A percentile compares a stretch with the other conserved stretches of the same genome.
These are phyloP conservation scores for Calliphora vicina DNA, from an alignment of 1,140 invertebrate species.

Conservation along the genomic window DNA sequence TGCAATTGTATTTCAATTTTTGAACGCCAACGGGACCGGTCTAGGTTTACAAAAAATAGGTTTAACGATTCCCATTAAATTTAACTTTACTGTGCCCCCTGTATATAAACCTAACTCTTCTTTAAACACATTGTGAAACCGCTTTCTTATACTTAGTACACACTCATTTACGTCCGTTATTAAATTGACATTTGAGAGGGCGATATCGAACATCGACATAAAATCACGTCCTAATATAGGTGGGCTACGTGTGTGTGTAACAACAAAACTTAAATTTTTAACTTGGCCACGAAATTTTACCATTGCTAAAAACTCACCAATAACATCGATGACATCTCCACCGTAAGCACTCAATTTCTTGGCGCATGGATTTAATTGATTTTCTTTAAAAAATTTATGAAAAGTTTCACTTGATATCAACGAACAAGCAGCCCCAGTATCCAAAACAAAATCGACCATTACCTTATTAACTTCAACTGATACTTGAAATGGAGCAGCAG, in stretches of 20 bases:
- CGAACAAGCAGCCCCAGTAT: constrained; percentile 24
- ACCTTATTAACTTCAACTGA: neutral
- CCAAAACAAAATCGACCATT: neutral
- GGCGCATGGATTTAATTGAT: neutral
- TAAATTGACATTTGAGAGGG: neutral
- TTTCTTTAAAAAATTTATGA: neutral
- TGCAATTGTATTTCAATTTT: constrained; percentile 49
- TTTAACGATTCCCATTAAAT: constrained; percentile 40
- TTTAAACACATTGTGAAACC: neutral
- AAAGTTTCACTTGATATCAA: constrained; percentile 11
- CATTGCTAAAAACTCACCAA: too few species aligned
- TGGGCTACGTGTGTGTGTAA: neutral
- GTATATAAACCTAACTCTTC: neutral
- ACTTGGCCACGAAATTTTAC: too few species aligned
- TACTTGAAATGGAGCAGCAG: too few species aligned
- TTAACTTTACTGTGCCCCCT: constrained; percentile 44
- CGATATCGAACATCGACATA: neutral
- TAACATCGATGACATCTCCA: neutral
- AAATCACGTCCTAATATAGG: constrained; percentile 20
- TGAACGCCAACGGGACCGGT: constrained; percentile 25
- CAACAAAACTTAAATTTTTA: neutral
- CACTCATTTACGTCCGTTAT: neutral
- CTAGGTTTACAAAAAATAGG: constrained; percentile 32
- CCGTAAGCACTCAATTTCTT: neutral
- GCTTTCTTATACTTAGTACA: neutral